Evolutionary conservation across 2,888 invertebrate genomes (phyloP), one percentile per base, ranked within the genome.

Genomic region (Gandaritis pyraliata): DNA sequence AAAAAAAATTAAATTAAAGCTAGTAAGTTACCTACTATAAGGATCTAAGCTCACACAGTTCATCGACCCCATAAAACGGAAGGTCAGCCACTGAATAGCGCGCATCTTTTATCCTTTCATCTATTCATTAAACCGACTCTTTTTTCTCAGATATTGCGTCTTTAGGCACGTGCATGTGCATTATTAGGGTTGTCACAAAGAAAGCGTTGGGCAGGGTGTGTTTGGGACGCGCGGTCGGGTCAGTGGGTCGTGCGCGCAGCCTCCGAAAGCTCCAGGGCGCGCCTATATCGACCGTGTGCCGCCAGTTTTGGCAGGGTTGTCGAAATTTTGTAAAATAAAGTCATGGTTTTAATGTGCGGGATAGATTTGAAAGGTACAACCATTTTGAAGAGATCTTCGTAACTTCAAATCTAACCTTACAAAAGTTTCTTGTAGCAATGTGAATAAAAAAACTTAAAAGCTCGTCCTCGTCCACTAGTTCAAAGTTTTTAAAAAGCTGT

Each of bases 231-330:
- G 74, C 56, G 86, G 84, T 87, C 85, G 90, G 94, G 94, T 94
- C 94, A 94, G 93, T 94, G 94, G 94, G 94, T 94, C 94, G 94
- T 84, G 83, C 93, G 93, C 93, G 92, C 93, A 93, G 93, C 90
- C 87, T 93, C 91, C 89, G 79, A 76, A 80, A 83, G 83, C 82
- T 81, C 83, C 84, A 83, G 86, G 84, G 86, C 87, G 90, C 89
- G 87, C 83, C 91, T 90, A 80, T 93, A 93, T 92, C 88, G 93
- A 93, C 87, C 93, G 92, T 82, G 74, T 81, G 82, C 70, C 87
- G 85, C 83, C 82, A 74, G 66, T 71, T 64, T 36, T 58, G 41
- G 23, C 81, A 91, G 88, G 89, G 91, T 72, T 91, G 89, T 47
- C 87, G 61, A 66, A 73, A 60, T 38, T 50, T 49, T 38, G 16